phyloP scores from a whole-genome alignment of 1,140 invertebrate genomes.

The Macrobrachium rosenbergii region DNA sequence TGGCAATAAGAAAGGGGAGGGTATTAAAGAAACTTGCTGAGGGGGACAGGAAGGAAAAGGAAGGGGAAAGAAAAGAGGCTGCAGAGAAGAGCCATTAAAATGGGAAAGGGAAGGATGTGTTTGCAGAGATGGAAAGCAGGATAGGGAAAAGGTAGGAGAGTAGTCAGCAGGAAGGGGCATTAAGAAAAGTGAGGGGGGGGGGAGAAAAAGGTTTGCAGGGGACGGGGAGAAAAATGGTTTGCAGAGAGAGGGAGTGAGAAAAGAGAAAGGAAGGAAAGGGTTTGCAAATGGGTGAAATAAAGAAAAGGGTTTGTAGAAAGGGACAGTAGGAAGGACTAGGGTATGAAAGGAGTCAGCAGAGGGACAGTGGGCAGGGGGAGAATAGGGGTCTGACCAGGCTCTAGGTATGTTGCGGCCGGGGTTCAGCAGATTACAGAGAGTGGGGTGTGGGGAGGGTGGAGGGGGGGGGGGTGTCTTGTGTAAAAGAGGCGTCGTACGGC shows the following conservation, averaged over 20 bases:
- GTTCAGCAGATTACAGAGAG: too few species aligned
- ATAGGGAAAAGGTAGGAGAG: neutral
- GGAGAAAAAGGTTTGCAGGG: neutral
- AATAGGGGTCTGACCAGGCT: too few species aligned
- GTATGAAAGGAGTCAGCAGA: neutral
- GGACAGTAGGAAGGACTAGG: neutral
- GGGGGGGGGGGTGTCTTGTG: too few species aligned
- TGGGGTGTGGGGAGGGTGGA: too few species aligned
- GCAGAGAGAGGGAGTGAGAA: conserved; percentile 1
- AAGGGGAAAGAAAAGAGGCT: neutral
- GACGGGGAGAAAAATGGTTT: neutral
- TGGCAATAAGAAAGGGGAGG: neutral
- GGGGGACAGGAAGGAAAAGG: neutral
- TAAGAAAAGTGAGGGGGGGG: neutral
- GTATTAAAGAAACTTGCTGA: neutral
- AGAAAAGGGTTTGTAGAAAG: neutral
- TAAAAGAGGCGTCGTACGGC: too few species aligned
- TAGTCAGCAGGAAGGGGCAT: too few species aligned
- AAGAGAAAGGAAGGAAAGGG: conserved; percentile 8
- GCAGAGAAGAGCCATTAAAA: neutral
- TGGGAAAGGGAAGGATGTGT: neutral
- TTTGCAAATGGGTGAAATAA: neutral
- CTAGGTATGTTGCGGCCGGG: too few species aligned
- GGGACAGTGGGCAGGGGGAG: neutral
- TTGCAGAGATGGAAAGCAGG: neutral